phyloP scores from a whole-genome alignment of 2,888 invertebrate genomes.

The Sabatieria punctata region DNA sequence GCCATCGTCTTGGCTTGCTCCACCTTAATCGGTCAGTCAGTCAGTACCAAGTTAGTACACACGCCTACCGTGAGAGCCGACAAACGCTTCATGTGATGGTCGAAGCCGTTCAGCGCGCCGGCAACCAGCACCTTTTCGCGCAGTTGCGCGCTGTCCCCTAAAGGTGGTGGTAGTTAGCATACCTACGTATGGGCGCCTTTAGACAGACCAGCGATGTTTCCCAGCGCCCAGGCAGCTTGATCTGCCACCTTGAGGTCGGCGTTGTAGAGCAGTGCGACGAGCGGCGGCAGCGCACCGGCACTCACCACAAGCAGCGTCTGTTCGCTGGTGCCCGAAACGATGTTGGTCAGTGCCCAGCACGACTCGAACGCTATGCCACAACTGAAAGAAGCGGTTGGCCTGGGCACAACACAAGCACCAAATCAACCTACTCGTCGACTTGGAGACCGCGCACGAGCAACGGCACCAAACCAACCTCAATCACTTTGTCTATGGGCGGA shows the following conservation, averaged over 20 bases:
- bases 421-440: constrained; percentile 1
- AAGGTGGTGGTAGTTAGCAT: too few relatives aligned
- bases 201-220: constrained; percentile 68
- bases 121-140: constrained; percentile 60
- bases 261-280: constrained; percentile 55
- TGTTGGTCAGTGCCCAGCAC: constrained; percentile 91
- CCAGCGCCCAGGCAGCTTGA: constrained; percentile 64
- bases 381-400: too few relatives aligned
- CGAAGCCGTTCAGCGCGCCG: constrained; percentile 53
- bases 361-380: too few relatives aligned
- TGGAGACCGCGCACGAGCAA: constrained; percentile 57
- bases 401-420: background rate
- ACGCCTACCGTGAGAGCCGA: background rate
- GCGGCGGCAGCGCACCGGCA: constrained; percentile 62
- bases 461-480: constrained; percentile 62
- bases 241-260: constrained; percentile 53
- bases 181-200: background rate
- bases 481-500: constrained; percentile 74
- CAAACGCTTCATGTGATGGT: constrained; percentile 25
- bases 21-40: constrained; percentile 8
- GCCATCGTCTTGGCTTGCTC: constrained; percentile 22
- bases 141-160: constrained; percentile 41
- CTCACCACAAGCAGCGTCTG: constrained; percentile 74
- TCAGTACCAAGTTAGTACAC: background rate
- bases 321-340: constrained; percentile 78